A percentile compares a stretch with the other conserved stretches of the same genome.
Evolutionary conservation across 2,797 vertebrate genomes (phyloP).

Genomic region (Oreonectes daqikongensis): DNA sequence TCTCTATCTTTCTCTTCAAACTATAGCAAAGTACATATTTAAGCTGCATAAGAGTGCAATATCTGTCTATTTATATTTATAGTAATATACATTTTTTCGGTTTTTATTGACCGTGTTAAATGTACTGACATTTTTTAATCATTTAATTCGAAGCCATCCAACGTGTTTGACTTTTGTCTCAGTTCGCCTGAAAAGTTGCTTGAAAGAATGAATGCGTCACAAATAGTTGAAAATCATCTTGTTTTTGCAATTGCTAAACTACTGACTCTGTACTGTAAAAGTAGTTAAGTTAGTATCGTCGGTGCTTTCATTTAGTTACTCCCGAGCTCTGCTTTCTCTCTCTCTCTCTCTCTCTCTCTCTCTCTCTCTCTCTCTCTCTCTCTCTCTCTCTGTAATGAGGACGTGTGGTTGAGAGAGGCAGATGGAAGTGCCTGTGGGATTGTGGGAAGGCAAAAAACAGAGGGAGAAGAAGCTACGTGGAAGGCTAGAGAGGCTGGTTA

Average conservation of each 20-base stretch:
- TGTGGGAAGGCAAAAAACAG: conserved; percentile 62
- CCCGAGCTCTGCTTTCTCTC: conserved; percentile 9
- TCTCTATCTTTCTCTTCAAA: too few relatives aligned
- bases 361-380: conserved; percentile 11
- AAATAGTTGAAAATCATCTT: background rate
- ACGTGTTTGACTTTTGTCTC: too few relatives aligned
- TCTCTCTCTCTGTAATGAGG: conserved; percentile 68
- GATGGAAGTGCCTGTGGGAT: conserved; percentile 77
- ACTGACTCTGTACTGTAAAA: background rate
- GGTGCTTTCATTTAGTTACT: background rate
- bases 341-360: conserved; percentile 41
- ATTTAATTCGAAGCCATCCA: too few relatives aligned
- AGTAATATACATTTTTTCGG: too few relatives aligned
- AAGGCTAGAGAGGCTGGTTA: conserved; percentile 41
- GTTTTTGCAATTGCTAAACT: background rate
- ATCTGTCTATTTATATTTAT: too few relatives aligned
- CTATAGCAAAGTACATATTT: too few relatives aligned
- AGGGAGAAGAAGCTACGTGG: conserved; percentile 59
- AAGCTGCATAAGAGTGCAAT: too few relatives aligned
- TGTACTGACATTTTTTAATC: too few relatives aligned
- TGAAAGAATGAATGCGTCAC: too few relatives aligned
- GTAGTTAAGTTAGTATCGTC: background rate
- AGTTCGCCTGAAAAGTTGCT: too few relatives aligned
- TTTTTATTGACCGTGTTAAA: too few relatives aligned
- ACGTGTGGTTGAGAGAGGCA: conserved; percentile 63